Conservation (phyloP, 92 coral and sea anemone genomes). For the Montipora capitata region DNA sequence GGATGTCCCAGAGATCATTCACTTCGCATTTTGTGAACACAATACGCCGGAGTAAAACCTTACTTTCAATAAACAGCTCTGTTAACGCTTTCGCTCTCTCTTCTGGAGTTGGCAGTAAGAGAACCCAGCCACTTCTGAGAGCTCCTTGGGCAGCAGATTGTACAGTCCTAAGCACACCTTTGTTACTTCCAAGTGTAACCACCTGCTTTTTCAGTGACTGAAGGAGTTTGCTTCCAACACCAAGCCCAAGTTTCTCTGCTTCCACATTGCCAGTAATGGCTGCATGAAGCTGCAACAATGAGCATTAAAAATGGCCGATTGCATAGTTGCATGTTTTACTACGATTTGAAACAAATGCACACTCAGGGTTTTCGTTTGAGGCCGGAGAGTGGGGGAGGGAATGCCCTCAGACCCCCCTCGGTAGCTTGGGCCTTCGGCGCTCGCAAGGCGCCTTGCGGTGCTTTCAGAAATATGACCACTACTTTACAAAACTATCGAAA, state of each 20-base stretch:
- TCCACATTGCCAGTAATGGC: slow-evolving; percentile 93
- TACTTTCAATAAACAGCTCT: slow-evolving; percentile 92
- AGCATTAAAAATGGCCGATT: not conserved
- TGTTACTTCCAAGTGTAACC: slow-evolving; percentile 94
- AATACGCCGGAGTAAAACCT: slow-evolving; percentile 1
- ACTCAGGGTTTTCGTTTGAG: too few relatives aligned
- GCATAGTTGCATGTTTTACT: too few relatives aligned
- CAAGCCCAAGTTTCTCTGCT: slow-evolving; percentile 93
- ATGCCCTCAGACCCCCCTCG: too few relatives aligned
- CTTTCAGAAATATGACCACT: too few relatives aligned
- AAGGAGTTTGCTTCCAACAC: slow-evolving; percentile 96
- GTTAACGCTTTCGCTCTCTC: slow-evolving; percentile 95
- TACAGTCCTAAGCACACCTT: slow-evolving; percentile 97
- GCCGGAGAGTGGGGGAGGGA: too few relatives aligned
- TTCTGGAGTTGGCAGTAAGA: slow-evolving; percentile 97
- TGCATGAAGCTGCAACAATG: slow-evolving; percentile 85
- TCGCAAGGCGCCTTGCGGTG: too few relatives aligned
- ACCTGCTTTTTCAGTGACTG: slow-evolving; percentile 99
- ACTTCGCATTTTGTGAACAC: not conserved
- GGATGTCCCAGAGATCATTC: too few relatives aligned
- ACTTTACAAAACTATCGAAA: too few relatives aligned
- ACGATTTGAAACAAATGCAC: too few relatives aligned
- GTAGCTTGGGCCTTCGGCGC: too few relatives aligned
- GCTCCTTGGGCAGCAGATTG: slow-evolving; percentile 98
- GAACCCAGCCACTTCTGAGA: slow-evolving; percentile 94